A percentile compares a stretch with the other conserved stretches of the same genome.
phyloP scores from a whole-genome alignment of 2,888 invertebrate species.

The Thecocarcelia acutangulata region DNA sequence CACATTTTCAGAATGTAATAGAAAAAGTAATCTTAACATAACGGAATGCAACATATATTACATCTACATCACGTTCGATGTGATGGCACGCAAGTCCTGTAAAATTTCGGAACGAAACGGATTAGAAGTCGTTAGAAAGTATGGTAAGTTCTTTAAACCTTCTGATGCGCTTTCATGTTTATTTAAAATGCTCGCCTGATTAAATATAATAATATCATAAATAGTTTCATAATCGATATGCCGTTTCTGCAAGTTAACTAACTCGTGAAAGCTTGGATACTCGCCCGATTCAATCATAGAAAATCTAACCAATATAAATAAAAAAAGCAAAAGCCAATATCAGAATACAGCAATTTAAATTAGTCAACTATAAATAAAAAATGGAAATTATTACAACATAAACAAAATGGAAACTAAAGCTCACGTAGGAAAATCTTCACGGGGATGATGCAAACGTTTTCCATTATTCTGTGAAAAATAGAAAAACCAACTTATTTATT shows the following conservation, averaged over 20 bases:
- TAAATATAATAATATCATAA: constrained; percentile 66
- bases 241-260: constrained; percentile 70
- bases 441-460: constrained; percentile 72
- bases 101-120: constrained; percentile 73
- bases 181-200: constrained; percentile 66
- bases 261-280: constrained; percentile 75
- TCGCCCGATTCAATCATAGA: constrained; percentile 75
- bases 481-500: neutral
- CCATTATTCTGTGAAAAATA: constrained; percentile 64
- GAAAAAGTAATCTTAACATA: constrained; percentile 9
- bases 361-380: neutral
- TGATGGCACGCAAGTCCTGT: constrained; percentile 64
- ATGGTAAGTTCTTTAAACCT: constrained; percentile 68
- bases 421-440: constrained; percentile 76
- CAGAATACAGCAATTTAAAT: neutral
- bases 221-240: constrained; percentile 75
- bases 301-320: constrained; percentile 70
- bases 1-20: neutral
- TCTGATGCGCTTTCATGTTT: constrained; percentile 68
- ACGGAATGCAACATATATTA: neutral
- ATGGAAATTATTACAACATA: constrained; percentile 47
- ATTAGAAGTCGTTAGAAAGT: constrained; percentile 72
- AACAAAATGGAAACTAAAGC: constrained; percentile 54
- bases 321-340: neutral
- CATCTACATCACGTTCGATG: constrained; percentile 20